Base-by-base conservation (phyloP, 2,113 vertebrate genomes). In the Aegithalos caudatus region DNA sequence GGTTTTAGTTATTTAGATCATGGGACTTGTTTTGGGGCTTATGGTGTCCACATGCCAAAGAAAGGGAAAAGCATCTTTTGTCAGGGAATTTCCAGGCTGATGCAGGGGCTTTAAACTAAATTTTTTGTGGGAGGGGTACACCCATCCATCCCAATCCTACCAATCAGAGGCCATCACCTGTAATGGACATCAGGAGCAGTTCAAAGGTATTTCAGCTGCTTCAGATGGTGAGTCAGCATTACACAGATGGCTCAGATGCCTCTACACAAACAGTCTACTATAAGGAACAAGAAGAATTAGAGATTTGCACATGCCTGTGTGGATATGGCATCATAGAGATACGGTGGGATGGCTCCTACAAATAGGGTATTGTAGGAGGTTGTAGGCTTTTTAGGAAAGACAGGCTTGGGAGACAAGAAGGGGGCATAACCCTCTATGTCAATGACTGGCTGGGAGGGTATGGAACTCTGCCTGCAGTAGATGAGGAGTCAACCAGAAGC, bases 341-440 rank as follows among this genome's bases (percentile, higher is more conserved):
- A 9, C 3, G 5, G 23, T 24, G 12, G 18, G 6, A 44, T 73
- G 33, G 23, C 15, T 81, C 19, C 33, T 51, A 8, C 28, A 22
- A 33, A 10, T 44, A 42, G 31, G 33, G 3, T 8, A 51, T 16
- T 51, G 7, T 20, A 16, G 27, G 44, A 51, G 2, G 9, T 31
- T 50, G 14, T 11, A 35, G 20, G 14, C 31, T 29, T 44, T 66
- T 44, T 44, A 44, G 27, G 35, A 81, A 37, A 80, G 31, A 19
- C 3, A 57, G 14, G 2, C 4, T 28, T 28, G 18, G 13, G 15
- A 33, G 10, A 57, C 7, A 16, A 45, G 51, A 19, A 51, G 5
- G 2, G 7, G 14, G 2, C 9, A 38, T 38, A 88, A 42, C 3
- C 2, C 3, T 33, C 22, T 8, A 5, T 21, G 10, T 51, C 28